These are phyloP conservation scores for Hydrozoanthus gracilis DNA, from an alignment of 92 coral and sea anemone genomes.

Conservation along the genomic window DNA sequence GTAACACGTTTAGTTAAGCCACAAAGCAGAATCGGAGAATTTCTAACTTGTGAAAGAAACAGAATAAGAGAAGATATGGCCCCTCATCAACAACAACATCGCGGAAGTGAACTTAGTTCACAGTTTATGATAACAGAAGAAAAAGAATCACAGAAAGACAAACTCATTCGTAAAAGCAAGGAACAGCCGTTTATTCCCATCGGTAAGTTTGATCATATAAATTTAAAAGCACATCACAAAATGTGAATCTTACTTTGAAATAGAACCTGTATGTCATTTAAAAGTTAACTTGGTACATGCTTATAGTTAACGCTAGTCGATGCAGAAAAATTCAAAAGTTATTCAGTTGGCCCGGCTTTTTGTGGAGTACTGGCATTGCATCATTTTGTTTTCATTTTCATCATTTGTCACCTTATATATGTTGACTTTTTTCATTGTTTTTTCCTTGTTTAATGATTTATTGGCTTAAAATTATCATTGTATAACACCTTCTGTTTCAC, in stretches of 20 bases:
- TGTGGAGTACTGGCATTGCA: too few relatives aligned
- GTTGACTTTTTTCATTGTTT: too few relatives aligned
- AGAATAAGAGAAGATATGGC: neutral
- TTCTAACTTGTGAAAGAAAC: too few relatives aligned
- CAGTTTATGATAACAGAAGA: slow-evolving; percentile 66
- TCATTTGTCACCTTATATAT: too few relatives aligned
- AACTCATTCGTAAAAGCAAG: slow-evolving; percentile 89
- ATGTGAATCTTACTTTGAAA: neutral
- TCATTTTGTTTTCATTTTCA: too few relatives aligned
- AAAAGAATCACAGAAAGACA: slow-evolving; percentile 77
- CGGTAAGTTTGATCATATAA: slow-evolving; percentile 68
- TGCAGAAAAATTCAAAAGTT: too few relatives aligned
- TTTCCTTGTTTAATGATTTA: too few relatives aligned
- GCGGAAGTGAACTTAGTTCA: slow-evolving; percentile 62
- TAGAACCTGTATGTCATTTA: neutral
- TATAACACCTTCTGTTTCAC: too few relatives aligned
- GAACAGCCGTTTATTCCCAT: slow-evolving; percentile 95
- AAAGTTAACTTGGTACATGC: neutral
- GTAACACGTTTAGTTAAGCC: too few relatives aligned
- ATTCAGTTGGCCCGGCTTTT: too few relatives aligned
- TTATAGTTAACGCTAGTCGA: neutral
- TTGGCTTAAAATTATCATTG: too few relatives aligned
- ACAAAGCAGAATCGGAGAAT: too few relatives aligned
- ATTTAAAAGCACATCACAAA: neutral
- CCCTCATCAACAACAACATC: neutral